Base-by-base conservation (phyloP, 2,888 invertebrate species). In the Bedellia somnulentella region DNA sequence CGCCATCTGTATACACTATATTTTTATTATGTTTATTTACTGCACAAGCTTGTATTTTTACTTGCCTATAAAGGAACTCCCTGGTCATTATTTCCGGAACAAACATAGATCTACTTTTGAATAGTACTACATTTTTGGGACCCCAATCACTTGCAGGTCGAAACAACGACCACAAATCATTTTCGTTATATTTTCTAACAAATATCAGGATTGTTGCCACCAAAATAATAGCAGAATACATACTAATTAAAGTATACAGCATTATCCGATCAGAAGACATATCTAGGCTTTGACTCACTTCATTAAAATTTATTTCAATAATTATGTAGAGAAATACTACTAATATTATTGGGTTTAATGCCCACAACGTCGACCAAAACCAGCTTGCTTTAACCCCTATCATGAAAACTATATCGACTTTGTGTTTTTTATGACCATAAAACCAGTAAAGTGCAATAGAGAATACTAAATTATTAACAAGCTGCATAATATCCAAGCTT, bases 31-130 rank as follows among this genome's bases (percentile, higher is more conserved):
- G 27, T 39, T 44, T 49, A 29, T 9, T 16, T 17, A 46, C 52
- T 16, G 41, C 45, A 40, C 62, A 66, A 1, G 66, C 66, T 21
- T 56, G 54, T 33, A 71, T 63, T 35, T 61, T 57, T 2, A 70
- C 59, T 56, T 75, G 77, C 30, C 75, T 47, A 34, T 76, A 76
- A 24, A 76, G 39, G 50, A 76, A 76, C 38, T 76, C 76, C 33
- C 70, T 56, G 0, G 75, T 76, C 76, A 76, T 76, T 40, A 73
- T 64, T 49, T 75, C 66, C 1, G 77, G 70, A 1, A 66, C 56
- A 45, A 76, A 76, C 67, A 76, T 68, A 40, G 55, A 58, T 38
- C 76, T 56, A 39, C 76, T 76, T 37, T 60, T 61, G 29, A 41
- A 56, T 30, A 76, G 48, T 36, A 60, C 42, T 6, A 37, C 43